Evolutionary conservation across 2,888 invertebrate genomes (phyloP), one percentile per base, ranked within the genome.

Genomic region (Lypha dubia): DNA sequence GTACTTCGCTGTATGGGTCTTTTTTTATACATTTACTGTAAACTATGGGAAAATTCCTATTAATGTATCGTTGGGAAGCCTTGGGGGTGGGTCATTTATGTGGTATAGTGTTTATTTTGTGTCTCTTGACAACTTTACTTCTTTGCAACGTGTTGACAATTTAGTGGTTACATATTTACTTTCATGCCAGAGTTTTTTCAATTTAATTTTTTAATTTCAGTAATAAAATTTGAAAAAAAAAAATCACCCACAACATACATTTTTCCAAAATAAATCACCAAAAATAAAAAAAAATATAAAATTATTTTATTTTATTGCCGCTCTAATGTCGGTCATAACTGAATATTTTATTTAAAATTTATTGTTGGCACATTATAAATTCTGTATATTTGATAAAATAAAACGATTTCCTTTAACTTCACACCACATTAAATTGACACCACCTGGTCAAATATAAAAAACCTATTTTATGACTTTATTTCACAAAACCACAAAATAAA

Each of bases 391-490:
- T 56, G 22, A 17, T 7, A 53, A 13, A 46, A 44, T 65, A 58
- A n/a, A n/a, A n/a, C n/a, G n/a, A 56, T 73, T 79, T 65, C 70
- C 38, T 71, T 65, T 15, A 28, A 46, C 65, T 56, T 77, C 58
- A 75, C 83, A 76, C 75, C 75, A 75, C 70, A 63, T 77, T 73
- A 80, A 76, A 73, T 35, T 71, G 76, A 38, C 38, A 38, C 68
- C 84, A 84, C 84, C 84, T 84, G 84, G 73, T 49, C 53, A 51
- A 38, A 67, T 35, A 80, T 71, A 73, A 76, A 84, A 51, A 71
- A 38, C 3, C 13, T 53, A 56, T 62, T 84, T 79, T 68, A 53
- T 71, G 22, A 56, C 63, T 38, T 32, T n/a, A n/a, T 63, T 58
- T 41, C 28, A 41, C 15, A 35, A 71, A 73, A 46, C n/a, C 17